Conservation (phyloP, 2,113 vertebrate genomes). For the Podocnemis expansa region DNA sequence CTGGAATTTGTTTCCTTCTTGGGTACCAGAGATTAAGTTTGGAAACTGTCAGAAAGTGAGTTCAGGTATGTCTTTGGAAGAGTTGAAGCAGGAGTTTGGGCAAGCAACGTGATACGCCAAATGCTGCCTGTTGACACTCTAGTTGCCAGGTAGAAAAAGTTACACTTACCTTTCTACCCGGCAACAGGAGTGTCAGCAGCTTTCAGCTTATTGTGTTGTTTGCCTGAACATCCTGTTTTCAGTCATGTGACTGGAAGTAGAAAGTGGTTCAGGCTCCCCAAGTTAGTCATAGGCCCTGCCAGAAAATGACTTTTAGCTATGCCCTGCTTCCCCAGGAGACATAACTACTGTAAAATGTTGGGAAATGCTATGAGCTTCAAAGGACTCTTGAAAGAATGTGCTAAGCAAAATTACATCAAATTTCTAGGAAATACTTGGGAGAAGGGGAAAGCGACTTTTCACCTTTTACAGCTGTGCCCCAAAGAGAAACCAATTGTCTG, state of each 20-base stretch:
- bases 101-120: too few species aligned
- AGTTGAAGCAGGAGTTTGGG: not conserved
- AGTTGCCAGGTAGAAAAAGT: too few species aligned
- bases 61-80: not conserved
- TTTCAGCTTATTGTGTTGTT: too few species aligned
- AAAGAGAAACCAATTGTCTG: not conserved
- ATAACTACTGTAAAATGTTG: not conserved
- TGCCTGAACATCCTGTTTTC: too few species aligned
- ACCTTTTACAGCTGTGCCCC: not conserved
- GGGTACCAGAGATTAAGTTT: not conserved
- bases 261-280: too few species aligned
- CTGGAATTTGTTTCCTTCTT: not conserved
- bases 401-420: not conserved
- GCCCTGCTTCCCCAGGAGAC: not conserved
- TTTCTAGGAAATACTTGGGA: not conserved
- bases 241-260: too few species aligned
- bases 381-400: not conserved
- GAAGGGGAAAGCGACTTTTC: not conserved
- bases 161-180: too few species aligned
- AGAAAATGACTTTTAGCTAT: too few species aligned
- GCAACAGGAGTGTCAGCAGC: too few species aligned
- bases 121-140: too few species aligned
- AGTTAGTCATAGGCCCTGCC: too few species aligned
- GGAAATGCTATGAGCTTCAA: not conserved
- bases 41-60: not conserved